These are phyloP conservation scores for Agapetus fuscipes DNA, from an alignment of 2,888 invertebrate species.

Conservation along the genomic window DNA sequence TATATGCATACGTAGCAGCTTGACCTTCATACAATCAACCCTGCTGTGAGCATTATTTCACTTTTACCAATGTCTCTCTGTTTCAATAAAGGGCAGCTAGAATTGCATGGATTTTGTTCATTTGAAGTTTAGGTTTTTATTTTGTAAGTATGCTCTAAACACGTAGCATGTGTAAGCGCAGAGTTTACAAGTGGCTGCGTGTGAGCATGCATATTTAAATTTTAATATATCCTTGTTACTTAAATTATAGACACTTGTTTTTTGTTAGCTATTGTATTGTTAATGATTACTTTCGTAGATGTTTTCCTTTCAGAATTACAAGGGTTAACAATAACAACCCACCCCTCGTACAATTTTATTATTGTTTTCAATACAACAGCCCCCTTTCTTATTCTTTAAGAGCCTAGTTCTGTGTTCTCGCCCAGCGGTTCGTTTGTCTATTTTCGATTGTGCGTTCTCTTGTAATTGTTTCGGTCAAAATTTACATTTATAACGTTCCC, in stretches of 20 bases:
- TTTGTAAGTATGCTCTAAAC: too few relatives aligned
- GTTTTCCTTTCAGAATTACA: not conserved
- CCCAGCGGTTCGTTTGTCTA: constrained; percentile 4
- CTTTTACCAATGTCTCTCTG: too few relatives aligned
- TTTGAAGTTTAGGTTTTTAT: too few relatives aligned
- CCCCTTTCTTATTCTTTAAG: constrained; percentile 5
- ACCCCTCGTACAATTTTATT: constrained; percentile 1
- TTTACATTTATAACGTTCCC: constrained; percentile 8
- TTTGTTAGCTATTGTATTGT: not conserved
- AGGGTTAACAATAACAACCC: not conserved
- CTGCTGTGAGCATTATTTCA: too few relatives aligned
- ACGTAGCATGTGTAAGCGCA: too few relatives aligned
- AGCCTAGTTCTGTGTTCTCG: constrained; percentile 6
- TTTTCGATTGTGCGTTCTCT: constrained; percentile 7
- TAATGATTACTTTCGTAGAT: not conserved
- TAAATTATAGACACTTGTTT: not conserved
- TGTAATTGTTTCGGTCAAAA: constrained; percentile 5
- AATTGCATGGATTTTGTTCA: too few relatives aligned
- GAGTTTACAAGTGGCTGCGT: too few relatives aligned
- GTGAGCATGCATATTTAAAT: too few relatives aligned
- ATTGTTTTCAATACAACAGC: constrained; percentile 4
- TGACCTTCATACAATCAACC: too few relatives aligned
- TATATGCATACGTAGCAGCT: too few relatives aligned
- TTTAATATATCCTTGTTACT: too few relatives aligned
- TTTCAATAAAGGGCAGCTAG: too few relatives aligned